Evolutionary conservation across 1,140 invertebrate species (phyloP), one percentile per base, ranked within the genome.

Genomic region (Trichonephila clavata): DNA sequence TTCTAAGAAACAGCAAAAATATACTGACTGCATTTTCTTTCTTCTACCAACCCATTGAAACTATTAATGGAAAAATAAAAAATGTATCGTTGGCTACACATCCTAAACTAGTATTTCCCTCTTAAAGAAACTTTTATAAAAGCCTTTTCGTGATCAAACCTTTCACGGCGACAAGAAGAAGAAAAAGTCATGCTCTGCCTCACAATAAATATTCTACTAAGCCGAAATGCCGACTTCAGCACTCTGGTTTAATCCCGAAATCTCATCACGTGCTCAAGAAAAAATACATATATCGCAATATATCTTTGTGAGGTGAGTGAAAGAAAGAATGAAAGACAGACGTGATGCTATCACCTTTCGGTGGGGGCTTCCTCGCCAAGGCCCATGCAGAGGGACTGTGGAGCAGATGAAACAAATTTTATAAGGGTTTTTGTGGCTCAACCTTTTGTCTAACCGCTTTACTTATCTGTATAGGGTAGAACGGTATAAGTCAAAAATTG

Each of bases 191-290:
- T 24, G 50, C 71, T 81, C 57, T 50, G 50, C 71, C 77, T 39
- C 89, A 90, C 89, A 90, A 90, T 90, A 90, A 90, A 90, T 90
- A 90, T 90, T 90, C 89, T 32, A 81, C 89, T 90, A 90, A 90
- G 89, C 89, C 89, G 71, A 61, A 81, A 90, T 81, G 89, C 89
- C 77, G 89, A 90, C 68, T 80, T 90, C 77, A 81, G 89, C 89
- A 90, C 89, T 90, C 71, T 81, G 71, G 6, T 60, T 60, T 90
- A 90, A 90, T 90, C 89, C 89, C 18, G 32, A 59, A 90, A 90
- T 80, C 89, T 90, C 89, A 90, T 90, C 89, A 90, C 89, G 89
- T 90, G 89, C 89, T 24, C 43, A 60, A 77, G 65, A 57, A 89
- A 90, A 90, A 71, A 89, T 89, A 77, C 59, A 77, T 89, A 89